Evolutionary conservation across 2,888 invertebrate genomes (phyloP).

Genomic region (Zelleria hepariella): DNA sequence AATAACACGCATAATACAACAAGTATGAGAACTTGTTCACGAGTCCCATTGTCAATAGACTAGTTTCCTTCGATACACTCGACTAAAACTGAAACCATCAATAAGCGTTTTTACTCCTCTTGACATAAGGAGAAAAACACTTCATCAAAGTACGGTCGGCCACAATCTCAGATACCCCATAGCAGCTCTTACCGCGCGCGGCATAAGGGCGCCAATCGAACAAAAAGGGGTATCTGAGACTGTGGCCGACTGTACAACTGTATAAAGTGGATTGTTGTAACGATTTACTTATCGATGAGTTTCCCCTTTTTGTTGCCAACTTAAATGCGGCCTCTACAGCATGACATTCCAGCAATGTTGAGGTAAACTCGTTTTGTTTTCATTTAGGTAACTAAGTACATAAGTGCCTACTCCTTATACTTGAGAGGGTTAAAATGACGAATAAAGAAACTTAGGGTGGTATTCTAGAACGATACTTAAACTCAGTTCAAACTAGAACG

Average conservation of each 20-base stretch:
- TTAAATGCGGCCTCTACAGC: neutral
- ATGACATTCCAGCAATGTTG: neutral
- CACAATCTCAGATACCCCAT: too few species aligned
- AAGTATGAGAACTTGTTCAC: conserved; percentile 19
- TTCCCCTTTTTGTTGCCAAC: conserved; percentile 45
- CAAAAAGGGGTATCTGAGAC: too few species aligned
- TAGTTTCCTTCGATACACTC: conserved; percentile 26
- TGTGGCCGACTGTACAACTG: neutral
- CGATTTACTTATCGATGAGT: conserved; percentile 39
- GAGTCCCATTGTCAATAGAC: conserved; percentile 37
- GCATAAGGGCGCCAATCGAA: too few species aligned
- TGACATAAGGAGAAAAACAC: neutral
- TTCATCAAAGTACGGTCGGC: too few species aligned
- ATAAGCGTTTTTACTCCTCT: neutral
- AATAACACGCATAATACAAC: neutral
- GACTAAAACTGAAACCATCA: neutral
- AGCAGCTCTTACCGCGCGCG: too few species aligned
- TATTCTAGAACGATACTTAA: too few species aligned
- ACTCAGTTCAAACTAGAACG: too few species aligned
- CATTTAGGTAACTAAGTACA: too few species aligned
- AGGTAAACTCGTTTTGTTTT: neutral
- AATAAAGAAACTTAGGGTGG: too few species aligned
- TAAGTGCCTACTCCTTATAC: too few species aligned
- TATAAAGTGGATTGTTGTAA: conserved; percentile 11
- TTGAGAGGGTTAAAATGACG: too few species aligned